A percentile compares a stretch with the other conserved stretches of the same genome.
These are phyloP conservation scores for Ctenomys sociabilis DNA, from an alignment of 2,113 vertebrate species.

Conservation along the genomic window DNA sequence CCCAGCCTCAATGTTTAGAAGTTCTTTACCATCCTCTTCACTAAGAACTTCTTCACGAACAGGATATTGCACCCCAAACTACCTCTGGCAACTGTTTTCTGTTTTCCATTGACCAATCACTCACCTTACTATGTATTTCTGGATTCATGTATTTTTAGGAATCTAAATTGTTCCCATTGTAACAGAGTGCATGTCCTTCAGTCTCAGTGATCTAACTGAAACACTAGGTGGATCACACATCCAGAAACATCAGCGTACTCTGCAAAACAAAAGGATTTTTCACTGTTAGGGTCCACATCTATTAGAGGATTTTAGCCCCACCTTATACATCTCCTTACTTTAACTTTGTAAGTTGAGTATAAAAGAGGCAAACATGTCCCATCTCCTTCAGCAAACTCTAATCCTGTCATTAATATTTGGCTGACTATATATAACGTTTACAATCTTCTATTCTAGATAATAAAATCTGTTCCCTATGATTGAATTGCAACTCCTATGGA, in stretches of 20 bases:
- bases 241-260: neutral
- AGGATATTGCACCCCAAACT: neutral
- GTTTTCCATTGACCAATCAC: neutral
- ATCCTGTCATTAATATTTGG: neutral
- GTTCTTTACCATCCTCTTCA: neutral
- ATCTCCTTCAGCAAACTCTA: neutral
- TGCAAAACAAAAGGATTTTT: neutral
- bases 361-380: neutral
- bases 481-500: neutral
- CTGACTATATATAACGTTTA: neutral
- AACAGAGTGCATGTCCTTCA: neutral
- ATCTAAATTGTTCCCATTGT: neutral
- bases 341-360: constrained; percentile 5
- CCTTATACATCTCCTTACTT: neutral
- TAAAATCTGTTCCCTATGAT: neutral
- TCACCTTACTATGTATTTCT: neutral
- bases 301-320: neutral
- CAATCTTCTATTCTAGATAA: neutral
- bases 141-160: neutral
- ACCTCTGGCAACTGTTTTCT: neutral
- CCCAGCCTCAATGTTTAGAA: neutral
- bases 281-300: neutral
- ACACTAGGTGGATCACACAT: neutral
- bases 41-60: neutral
- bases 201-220: neutral